Base-by-base conservation (phyloP, 2,797 vertebrate species). In the Microctenopoma lineatum region DNA sequence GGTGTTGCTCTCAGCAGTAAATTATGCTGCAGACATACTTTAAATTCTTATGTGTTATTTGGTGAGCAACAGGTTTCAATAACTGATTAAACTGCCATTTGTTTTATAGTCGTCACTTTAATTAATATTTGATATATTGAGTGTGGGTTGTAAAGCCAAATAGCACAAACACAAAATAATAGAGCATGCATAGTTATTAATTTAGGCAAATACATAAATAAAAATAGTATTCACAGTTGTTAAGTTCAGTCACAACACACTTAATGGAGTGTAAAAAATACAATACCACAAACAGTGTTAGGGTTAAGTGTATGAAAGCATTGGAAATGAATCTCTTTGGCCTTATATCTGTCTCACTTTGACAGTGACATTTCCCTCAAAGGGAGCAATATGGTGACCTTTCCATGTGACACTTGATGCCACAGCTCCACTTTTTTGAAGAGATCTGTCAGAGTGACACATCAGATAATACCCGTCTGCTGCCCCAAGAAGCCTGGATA, bases 371-470 rank as follows among this genome's bases (percentile, higher is more conserved):
- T 90, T 89, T 89, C 55, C 77, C 79, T 85, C 86, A 85, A 79
- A 83, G 83, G 77, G 83, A 86, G 66, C 77, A 81, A 79, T 80
- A 81, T 59, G 65, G 59, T 90, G 90, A 92, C 90, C 88, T 93
- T 89, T 89, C 55, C 53, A 60, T 45, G 63, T 76, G 79, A 64
- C 84, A 75, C 73, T 83, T 61, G 70, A 84, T 73, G 79, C 70
- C 78, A 72, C 75, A 64, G 71, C 75, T 70, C 52, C 76, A 73
- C 78, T 73, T 75, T 78, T 80, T 69, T 73, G 70, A 73, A 53
- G 54, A 70, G 73, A 64, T 63, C 53, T 73, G 79, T 83, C 77
- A 79, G 42, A 48, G 48, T 88, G 89, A 86, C 83, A 68, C 70
- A 72, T 80, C 68, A 71, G 62, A 89, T 78, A 55, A 77, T 73